A percentile compares a stretch with the other conserved stretches of the same genome.
These are phyloP conservation scores for Oreochromis grahami DNA, from an alignment of 2,797 vertebrate species.

Conservation along the genomic window DNA sequence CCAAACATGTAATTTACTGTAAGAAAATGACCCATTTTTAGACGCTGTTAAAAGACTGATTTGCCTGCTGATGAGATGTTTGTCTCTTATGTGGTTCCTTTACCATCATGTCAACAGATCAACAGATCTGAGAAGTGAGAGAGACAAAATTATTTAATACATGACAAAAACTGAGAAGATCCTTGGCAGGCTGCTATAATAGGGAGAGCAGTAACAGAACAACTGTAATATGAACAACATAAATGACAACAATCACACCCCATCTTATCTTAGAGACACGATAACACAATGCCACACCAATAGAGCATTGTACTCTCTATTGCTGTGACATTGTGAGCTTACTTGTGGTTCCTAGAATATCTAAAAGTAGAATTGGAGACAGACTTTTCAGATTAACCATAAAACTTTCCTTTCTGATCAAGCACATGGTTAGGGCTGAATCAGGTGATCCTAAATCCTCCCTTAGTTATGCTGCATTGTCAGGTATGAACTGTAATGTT, in stretches of 20 bases:
- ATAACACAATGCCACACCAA: background rate
- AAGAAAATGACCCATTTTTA: background rate
- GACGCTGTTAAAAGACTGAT: background rate
- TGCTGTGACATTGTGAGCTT: background rate
- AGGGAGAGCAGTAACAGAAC: background rate
- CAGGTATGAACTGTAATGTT: background rate
- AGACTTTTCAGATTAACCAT: background rate
- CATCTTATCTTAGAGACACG: background rate
- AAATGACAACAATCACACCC: background rate
- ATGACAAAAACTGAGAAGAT: background rate
- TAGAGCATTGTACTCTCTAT: background rate
- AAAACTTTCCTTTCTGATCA: background rate
- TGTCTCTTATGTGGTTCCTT: background rate
- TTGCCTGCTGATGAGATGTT: background rate
- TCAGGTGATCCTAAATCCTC: background rate
- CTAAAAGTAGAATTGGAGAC: background rate
- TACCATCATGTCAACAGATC: background rate
- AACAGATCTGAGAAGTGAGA: background rate
- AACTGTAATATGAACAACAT: background rate
- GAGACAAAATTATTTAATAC: background rate
- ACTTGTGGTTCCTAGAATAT: background rate
- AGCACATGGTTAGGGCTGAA: background rate
- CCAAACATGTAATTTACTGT: background rate
- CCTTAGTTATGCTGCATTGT: background rate
- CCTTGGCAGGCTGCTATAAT: background rate